Evolutionary conservation across 2,113 vertebrate species (phyloP).

Genomic region (Steatornis caripensis): DNA sequence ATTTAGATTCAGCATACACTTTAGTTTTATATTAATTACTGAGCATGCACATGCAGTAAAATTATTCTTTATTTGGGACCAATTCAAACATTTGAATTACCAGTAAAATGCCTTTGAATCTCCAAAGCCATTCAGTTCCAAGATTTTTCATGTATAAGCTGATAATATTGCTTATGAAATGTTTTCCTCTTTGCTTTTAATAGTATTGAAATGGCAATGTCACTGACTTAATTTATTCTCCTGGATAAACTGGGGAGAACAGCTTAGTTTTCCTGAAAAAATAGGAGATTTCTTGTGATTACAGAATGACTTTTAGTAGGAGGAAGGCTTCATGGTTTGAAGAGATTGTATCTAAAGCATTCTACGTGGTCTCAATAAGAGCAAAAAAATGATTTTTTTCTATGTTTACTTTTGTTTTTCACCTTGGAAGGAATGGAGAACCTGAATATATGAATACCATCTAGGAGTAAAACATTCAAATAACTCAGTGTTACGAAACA

Average conservation of each 20-base stretch:
- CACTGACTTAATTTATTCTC: not conserved
- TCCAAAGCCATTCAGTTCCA: not conserved
- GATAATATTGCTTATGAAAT: not conserved
- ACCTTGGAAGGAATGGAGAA: not conserved
- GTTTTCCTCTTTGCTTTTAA: not conserved
- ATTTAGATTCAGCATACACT: not conserved
- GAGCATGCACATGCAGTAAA: not conserved
- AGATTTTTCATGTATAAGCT: not conserved
- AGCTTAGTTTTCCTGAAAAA: not conserved
- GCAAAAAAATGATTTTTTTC: not conserved
- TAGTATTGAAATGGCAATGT: not conserved
- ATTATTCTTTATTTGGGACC: not conserved
- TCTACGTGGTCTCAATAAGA: not conserved
- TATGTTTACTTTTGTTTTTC: not conserved
- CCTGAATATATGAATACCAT: not conserved
- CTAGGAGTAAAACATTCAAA: slow-evolving; percentile 7
- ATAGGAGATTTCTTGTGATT: not conserved
- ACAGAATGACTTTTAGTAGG: not conserved
- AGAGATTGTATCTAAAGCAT: not conserved
- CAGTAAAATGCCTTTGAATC: not conserved
- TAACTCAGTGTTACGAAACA: not conserved
- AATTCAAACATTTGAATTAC: not conserved
- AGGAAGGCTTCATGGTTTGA: not conserved
- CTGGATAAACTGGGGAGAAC: not conserved
- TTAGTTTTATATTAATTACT: not conserved